Conservation (phyloP, 2,888 invertebrate species). For the Rhogogaster chlorosoma region DNA sequence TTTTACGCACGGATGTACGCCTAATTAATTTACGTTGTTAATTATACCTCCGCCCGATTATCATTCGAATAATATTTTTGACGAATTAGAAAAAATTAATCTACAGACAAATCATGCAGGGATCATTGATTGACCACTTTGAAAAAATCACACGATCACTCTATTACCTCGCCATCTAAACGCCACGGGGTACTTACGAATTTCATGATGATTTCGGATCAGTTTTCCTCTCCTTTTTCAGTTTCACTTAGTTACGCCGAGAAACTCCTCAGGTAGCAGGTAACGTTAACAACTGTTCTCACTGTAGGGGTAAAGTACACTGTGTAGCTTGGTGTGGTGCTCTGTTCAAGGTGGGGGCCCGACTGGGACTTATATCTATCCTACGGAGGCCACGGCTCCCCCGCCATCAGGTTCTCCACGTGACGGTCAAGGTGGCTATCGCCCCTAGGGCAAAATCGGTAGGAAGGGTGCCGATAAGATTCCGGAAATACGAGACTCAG, state of each 20-base stretch:
- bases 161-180: not conserved
- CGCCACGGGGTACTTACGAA: constrained; percentile 63
- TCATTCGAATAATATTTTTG: not conserved
- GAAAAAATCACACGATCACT: not conserved
- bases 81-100: not conserved
- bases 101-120: not conserved
- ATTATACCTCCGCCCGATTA: not conserved
- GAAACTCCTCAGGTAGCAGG: constrained; percentile 29
- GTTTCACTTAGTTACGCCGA: not conserved
- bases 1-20: not conserved
- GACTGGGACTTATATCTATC: constrained; percentile 71
- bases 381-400: constrained; percentile 68
- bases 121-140: not conserved
- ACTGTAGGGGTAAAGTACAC: constrained; percentile 45
- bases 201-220: constrained; percentile 60
- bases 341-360: constrained; percentile 69
- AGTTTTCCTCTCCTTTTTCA: constrained; percentile 25
- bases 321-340: constrained; percentile 64
- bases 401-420: constrained; percentile 53
- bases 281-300: constrained; percentile 39
- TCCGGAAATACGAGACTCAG: constrained; percentile 26
- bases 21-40: not conserved
- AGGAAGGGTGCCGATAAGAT: constrained; percentile 24
- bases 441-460: constrained; percentile 57
- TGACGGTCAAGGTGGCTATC: constrained; percentile 70